Evolutionary conservation across 2,888 invertebrate species (phyloP), one percentile per base, ranked within the genome.

Genomic region (Beris chalybata): DNA sequence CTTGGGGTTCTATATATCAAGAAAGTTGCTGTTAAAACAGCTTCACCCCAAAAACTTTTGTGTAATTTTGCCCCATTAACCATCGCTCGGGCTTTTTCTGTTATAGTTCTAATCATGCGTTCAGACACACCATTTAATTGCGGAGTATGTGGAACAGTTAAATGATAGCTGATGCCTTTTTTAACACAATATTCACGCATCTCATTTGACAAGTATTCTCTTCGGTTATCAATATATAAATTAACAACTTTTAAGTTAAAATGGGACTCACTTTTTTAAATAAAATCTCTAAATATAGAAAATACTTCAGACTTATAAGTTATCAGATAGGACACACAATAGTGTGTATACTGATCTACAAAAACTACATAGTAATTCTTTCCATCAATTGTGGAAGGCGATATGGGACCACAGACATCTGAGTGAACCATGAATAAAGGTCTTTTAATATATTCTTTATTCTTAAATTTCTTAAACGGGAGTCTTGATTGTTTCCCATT

Each of bases 21-120:
- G 71, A 76, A 75, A 7, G 74, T 73, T 61, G 78, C 77, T 63
- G 76, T 76, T 58, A 75, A 70, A 29, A 78, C 72, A 43, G 76
- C 76, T 70, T 78, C 77, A 45, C 75, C 74, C 78, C 77, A 79
- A 57, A 79, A 75, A 4, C 4, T 11, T 71, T 78, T 76, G n/a
- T n/a, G n/a, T n/a, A n/a, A n/a, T n/a, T n/a, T n/a, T n/a, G n/a
- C n/a, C n/a, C n/a, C n/a, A n/a, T 44, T 70, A 66, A 11, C 77
- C 61, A 29, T 74, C 68, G n/a, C n/a, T n/a, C 77, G 73, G 58
- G 76, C 76, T 67, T 74, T 78, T 71, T 79, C 77, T 6, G 76
- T 75, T 52, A 80, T 72, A 13, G 76, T 76, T 67, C 77, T 65
- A 45, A 72, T 73, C 76, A 78, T 77, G 4, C 78, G 70, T 68